Conservation (phyloP, 2,888 invertebrate genomes). For the Enchytraeus crypticus region DNA sequence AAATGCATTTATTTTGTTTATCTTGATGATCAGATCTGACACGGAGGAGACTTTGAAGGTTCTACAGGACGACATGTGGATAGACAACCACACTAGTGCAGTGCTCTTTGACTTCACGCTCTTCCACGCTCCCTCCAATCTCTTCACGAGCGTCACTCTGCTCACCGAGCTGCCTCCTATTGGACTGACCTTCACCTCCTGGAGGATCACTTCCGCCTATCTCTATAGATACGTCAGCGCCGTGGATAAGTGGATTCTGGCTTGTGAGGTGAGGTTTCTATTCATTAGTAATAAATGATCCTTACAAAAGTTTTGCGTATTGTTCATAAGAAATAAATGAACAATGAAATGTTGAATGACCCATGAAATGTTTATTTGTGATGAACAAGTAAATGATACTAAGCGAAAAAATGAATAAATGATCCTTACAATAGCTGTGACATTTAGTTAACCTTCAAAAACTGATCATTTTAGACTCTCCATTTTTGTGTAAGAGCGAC, state of each 20-base stretch:
- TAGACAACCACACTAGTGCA: slow-evolving; percentile 35
- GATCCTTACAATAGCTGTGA: too few species aligned
- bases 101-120: slow-evolving; percentile 41
- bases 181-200: slow-evolving; percentile 31
- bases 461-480: too few species aligned
- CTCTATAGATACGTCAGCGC: slow-evolving; percentile 39
- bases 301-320: too few species aligned
- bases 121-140: slow-evolving; percentile 38
- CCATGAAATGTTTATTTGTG: too few species aligned
- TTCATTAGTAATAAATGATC: not conserved
- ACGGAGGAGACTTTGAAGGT: slow-evolving; percentile 27
- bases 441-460: too few species aligned
- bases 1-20: too few species aligned
- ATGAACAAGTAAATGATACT: too few species aligned
- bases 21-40: too few species aligned
- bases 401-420: too few species aligned
- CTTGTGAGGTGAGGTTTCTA: slow-evolving; percentile 39
- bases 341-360: too few species aligned
- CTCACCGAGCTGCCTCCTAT: slow-evolving; percentile 35
- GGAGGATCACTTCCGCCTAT: slow-evolving; percentile 34
- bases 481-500: too few species aligned
- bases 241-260: slow-evolving; percentile 39
- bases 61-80: slow-evolving; percentile 32
- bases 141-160: slow-evolving; percentile 33
- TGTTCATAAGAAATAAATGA: too few species aligned